Evolutionary conservation across 2,113 vertebrate species (phyloP).

Genomic region (Charina bottae): DNA sequence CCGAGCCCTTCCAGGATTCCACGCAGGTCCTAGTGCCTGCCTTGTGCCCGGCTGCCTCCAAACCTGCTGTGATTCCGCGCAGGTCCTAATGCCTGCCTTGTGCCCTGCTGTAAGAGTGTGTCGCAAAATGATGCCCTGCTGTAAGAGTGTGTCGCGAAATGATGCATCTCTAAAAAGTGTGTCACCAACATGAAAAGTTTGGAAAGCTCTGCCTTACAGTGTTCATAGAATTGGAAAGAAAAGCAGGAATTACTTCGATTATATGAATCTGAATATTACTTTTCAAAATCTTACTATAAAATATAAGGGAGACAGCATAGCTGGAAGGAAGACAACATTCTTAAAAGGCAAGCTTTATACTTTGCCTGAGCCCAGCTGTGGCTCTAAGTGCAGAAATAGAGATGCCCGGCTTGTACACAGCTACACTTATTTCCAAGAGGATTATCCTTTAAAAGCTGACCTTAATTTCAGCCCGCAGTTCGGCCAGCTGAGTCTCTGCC

Average conservation of each 20-base stretch:
- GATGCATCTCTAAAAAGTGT: too few relatives aligned
- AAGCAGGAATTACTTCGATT: neutral
- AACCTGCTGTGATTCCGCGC: too few relatives aligned
- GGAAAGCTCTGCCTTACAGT: too few relatives aligned
- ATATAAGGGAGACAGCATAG: neutral
- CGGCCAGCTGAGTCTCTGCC: slow-evolving; percentile 80
- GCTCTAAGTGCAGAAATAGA: neutral
- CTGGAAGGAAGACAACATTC: neutral
- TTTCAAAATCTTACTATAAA: neutral
- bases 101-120: too few relatives aligned
- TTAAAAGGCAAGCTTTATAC: neutral
- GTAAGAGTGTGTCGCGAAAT: too few relatives aligned
- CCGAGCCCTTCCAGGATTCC: too few relatives aligned
- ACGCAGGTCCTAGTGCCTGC: too few relatives aligned
- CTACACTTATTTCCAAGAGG: neutral
- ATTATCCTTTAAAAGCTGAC: slow-evolving; percentile 48
- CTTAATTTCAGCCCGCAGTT: slow-evolving; percentile 85
- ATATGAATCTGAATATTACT: neutral
- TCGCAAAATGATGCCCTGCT: too few relatives aligned
- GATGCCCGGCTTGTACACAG: neutral
- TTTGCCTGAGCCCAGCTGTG: neutral
- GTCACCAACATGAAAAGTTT: too few relatives aligned
- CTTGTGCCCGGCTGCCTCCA: too few relatives aligned
- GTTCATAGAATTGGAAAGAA: neutral
- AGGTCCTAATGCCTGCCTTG: too few relatives aligned